These are phyloP conservation scores for Schizopygopsis malacanthus DNA, from an alignment of 2,797 vertebrate species.

Conservation along the genomic window DNA sequence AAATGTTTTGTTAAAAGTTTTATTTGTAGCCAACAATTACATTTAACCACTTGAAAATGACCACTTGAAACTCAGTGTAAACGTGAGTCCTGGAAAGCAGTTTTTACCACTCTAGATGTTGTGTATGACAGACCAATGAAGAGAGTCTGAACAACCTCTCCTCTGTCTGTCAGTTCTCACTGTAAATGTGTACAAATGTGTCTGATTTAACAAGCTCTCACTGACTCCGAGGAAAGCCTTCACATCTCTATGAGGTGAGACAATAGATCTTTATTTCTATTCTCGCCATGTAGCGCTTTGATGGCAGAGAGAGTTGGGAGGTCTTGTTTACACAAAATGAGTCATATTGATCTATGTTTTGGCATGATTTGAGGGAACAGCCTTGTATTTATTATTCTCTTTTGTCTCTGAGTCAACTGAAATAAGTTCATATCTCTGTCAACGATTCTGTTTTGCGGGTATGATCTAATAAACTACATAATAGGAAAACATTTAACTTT, in stretches of 20 bases:
- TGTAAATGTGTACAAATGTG: slow-evolving; percentile 2
- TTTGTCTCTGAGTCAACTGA: slow-evolving; percentile 4
- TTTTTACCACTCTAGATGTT: not conserved
- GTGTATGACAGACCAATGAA: not conserved
- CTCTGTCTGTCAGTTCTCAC: slow-evolving; percentile 6
- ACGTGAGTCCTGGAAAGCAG: not conserved
- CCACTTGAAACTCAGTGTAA: not conserved
- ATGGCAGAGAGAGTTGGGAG: slow-evolving; percentile 8
- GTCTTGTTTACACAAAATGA: slow-evolving; percentile 47
- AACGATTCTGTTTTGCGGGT: not conserved
- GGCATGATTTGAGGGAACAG: slow-evolving; percentile 25
- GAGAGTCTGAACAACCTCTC: not conserved
- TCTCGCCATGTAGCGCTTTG: not conserved
- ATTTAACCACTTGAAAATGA: not conserved
- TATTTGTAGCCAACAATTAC: not conserved
- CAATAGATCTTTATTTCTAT: slow-evolving; percentile 32
- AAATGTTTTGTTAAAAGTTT: not conserved
- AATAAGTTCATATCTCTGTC: not conserved
- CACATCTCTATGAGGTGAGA: slow-evolving; percentile 18
- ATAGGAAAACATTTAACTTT: not conserved
- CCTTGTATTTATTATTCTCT: slow-evolving; percentile 23
- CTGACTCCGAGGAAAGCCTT: slow-evolving; percentile 26
- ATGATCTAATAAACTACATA: not conserved
- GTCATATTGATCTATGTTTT: slow-evolving; percentile 29
- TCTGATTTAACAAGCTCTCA: slow-evolving; percentile 24